phyloP scores from a whole-genome alignment of 2,113 vertebrate species.

The Tangachromis dhanisi region DNA sequence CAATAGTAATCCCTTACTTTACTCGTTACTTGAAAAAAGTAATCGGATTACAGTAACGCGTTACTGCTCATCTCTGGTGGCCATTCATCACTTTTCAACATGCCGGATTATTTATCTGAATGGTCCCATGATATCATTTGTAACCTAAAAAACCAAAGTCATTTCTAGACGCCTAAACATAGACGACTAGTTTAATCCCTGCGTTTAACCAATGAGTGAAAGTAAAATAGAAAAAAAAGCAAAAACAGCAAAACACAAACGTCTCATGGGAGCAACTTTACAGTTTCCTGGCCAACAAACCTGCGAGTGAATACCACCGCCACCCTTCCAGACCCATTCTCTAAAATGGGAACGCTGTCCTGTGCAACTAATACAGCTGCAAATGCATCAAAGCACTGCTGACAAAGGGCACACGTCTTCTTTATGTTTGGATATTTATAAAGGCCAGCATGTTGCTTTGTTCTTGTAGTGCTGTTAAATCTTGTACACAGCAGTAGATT shows the following conservation, averaged over 20 bases:
- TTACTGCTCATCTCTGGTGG: no score
- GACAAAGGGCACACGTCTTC: not conserved
- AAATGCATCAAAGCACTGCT: not conserved
- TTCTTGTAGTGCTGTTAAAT: not conserved
- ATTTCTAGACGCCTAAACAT: not conserved
- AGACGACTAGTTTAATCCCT: not conserved
- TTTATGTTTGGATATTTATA: not conserved
- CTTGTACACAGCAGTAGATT: not conserved
- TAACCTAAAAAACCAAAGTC: not conserved
- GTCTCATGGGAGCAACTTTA: not conserved
- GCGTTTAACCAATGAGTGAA: accelerated
- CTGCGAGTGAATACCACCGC: not conserved
- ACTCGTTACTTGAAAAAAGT: no score
- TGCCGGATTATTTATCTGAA: not conserved
- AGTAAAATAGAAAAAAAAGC: not conserved
- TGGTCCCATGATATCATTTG: not conserved
- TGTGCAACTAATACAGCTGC: not conserved
- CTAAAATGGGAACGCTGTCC: not conserved
- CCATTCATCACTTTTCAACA: not conserved
- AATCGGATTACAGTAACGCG: no score
- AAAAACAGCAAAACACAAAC: not conserved
- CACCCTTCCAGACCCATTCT: not conserved
- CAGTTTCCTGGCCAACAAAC: not conserved
- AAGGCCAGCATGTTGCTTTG: not conserved
- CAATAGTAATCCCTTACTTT: no score